Evolutionary conservation across 2,797 vertebrate genomes (phyloP), one percentile per base, ranked within the genome.

Genomic region (Siniperca undulata): DNA sequence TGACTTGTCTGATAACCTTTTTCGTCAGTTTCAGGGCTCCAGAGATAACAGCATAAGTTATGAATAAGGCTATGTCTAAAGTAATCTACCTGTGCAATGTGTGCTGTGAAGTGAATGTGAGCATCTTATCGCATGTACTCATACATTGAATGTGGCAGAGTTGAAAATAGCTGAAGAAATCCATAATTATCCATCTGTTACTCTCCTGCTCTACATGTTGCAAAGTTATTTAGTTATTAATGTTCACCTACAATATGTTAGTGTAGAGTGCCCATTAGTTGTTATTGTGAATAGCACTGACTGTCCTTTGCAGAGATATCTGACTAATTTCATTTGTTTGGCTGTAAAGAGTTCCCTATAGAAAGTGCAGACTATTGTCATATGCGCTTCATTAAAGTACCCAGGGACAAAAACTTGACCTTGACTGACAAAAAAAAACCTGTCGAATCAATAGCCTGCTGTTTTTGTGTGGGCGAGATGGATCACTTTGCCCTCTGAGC

Each of bases 381-480:
- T 58, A 34, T 22, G 42, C 44, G 75, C 68, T 60, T 80, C 69
- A 87, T 80, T 80, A 14, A 82, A 78, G 74, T 36, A 84, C 52
- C 27, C 14, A 11, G 56, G 40, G 50, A 61, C 34, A 77, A 86
- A 70, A 86, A 83, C 85, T 50, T 66, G 62, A 93, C 88, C 90
- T 92, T 90, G 86, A 91, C 88, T 90, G 82, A 92, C 83, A 87
- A 85, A 84, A 84, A 88, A 85, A 84, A 84, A 88, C 71, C 30
- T 36, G 64, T 69, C 69, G 65, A 91, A 92, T 94, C 86, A 88
- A 91, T 90, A 85, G 82, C 56, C 36, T 2, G n/a, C 77, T 83
- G 85, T 86, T 93, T 88, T 77, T 48, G 2, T 77, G 74, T 76
- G 73, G 60, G 82, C 69, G 66, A 27, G 74, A 92, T 85, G 71